Evolutionary conservation across 2,888 invertebrate genomes (phyloP), one percentile per base, ranked within the genome.

Genomic region (Tineola bisselliella): DNA sequence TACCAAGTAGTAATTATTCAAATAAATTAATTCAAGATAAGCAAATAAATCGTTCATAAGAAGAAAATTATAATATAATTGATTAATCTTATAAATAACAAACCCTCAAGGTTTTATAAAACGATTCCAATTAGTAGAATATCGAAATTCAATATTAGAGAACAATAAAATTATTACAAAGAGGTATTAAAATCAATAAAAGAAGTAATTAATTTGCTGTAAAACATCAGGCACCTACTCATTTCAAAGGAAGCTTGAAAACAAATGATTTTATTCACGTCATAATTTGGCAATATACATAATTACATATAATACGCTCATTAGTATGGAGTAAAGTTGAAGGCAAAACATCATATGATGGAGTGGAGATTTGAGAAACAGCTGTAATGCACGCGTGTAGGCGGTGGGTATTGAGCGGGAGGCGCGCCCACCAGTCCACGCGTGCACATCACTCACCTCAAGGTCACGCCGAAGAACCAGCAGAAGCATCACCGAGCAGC

Each of bases 361-460:
- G 48, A 17, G 48, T 48, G 48, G 48, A 48, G n/a, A 17, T 17
- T 10, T 15, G 17, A 15, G 48, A 15, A 48, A 81, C 84, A 86
- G 84, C 83, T 86, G 86, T 84, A 77, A 72, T 79, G 79, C 77
- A 77, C 76, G 25, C 25, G 25, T 25, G 25, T 70, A 76, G 80
- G 80, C 79, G 81, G 77, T 75, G 17, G 48, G 15, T 25, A 54
- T 54, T 25, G 25, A 54, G 54, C 25, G 54, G 54, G 54, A 15
- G 54, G 54, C 54, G 73, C 77, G 74, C 70, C 69, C 66, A 69
- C 63, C 64, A 68, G 72, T 69, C 65, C 71, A 70, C 71, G 73
- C 74, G 69, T 74, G 74, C 78, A 75, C 65, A 38, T 70, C 69
- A 84, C 84, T 84, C 76, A 84, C 84, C 84, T 84, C 80, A 79